A percentile compares a stretch with the other conserved stretches of the same genome.
Evolutionary conservation across 2,888 invertebrate genomes (phyloP).

Genomic region (Meiosimyza platycephala): DNA sequence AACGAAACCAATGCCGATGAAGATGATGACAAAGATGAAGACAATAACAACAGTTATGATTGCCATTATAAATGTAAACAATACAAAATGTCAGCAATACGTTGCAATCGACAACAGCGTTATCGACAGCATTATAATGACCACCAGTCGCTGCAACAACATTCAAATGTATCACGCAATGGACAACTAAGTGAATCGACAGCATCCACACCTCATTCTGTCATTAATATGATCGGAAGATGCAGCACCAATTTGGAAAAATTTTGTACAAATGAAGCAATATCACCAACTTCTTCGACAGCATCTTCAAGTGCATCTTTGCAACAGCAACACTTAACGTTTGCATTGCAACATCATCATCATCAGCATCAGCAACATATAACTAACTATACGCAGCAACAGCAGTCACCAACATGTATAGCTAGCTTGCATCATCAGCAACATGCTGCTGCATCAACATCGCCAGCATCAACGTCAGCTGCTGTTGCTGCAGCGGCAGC

Average conservation of each 20-base stretch:
- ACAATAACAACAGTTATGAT: slow-evolving; percentile 52
- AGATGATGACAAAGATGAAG: slow-evolving; percentile 49
- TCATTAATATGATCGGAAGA: slow-evolving; percentile 55
- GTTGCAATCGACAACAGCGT: slow-evolving; percentile 58
- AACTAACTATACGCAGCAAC: slow-evolving; percentile 15
- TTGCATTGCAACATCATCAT: slow-evolving; percentile 43
- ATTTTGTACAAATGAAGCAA: slow-evolving; percentile 54
- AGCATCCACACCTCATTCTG: slow-evolving; percentile 52
- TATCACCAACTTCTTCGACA: slow-evolving; percentile 56
- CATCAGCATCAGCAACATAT: slow-evolving; percentile 21
- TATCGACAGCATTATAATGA: slow-evolving; percentile 43
- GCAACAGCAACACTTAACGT: slow-evolving; percentile 47
- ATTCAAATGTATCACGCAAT: slow-evolving; percentile 44
- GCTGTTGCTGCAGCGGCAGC: slow-evolving; percentile 57
- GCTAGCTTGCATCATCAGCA: slow-evolving; percentile 39
- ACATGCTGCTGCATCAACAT: slow-evolving; percentile 39
- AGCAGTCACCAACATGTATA: slow-evolving; percentile 12
- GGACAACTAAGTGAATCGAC: slow-evolving; percentile 47
- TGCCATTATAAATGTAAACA: slow-evolving; percentile 64
- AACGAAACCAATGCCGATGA: slow-evolving; percentile 43
- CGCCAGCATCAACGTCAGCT: slow-evolving; percentile 42
- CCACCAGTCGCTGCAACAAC: slow-evolving; percentile 42
- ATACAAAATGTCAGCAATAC: slow-evolving; percentile 60
- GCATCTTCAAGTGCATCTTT: slow-evolving; percentile 46
- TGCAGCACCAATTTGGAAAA: slow-evolving; percentile 52